Conservation (phyloP, 2,888 invertebrate genomes). For the Spilarctia lutea region DNA sequence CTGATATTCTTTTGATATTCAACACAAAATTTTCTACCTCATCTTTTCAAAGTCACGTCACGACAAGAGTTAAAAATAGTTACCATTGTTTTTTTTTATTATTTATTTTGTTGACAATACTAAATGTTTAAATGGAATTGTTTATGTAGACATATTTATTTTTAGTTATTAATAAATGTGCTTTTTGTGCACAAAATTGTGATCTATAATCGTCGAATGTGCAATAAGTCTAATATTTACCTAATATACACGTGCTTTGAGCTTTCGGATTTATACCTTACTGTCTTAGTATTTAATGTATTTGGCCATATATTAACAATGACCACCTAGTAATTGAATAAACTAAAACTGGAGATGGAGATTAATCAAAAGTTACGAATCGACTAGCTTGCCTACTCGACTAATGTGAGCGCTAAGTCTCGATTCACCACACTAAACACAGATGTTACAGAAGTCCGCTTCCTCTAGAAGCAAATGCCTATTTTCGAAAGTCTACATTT, state of each 20-base stretch:
- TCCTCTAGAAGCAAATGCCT: not conserved
- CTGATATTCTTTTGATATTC: constrained; percentile 42
- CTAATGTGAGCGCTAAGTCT: constrained; percentile 5
- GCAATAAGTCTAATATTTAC: constrained; percentile 63
- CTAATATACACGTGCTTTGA: constrained; percentile 61
- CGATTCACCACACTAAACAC: not conserved
- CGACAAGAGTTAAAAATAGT: constrained; percentile 53
- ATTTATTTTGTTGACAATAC: constrained; percentile 46
- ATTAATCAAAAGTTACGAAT: constrained; percentile 13
- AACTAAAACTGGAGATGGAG: constrained; percentile 36
- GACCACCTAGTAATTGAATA: constrained; percentile 53
- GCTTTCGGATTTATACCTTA: constrained; percentile 61
- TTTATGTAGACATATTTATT: constrained; percentile 53
- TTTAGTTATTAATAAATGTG: constrained; percentile 61
- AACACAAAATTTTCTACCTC: constrained; percentile 65
- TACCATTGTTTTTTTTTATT: constrained; percentile 56
- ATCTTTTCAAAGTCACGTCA: constrained; percentile 56
- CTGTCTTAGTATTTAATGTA: constrained; percentile 53
- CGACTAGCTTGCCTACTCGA: constrained; percentile 13
- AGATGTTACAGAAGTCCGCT: not conserved
- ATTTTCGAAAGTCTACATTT: constrained; percentile 17
- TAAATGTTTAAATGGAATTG: constrained; percentile 46
- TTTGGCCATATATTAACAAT: constrained; percentile 60
- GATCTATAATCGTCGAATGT: constrained; percentile 64
- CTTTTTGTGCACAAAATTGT: constrained; percentile 65